These are phyloP conservation scores for Dynastes tityus DNA, from an alignment of 2,888 invertebrate species.

Conservation along the genomic window DNA sequence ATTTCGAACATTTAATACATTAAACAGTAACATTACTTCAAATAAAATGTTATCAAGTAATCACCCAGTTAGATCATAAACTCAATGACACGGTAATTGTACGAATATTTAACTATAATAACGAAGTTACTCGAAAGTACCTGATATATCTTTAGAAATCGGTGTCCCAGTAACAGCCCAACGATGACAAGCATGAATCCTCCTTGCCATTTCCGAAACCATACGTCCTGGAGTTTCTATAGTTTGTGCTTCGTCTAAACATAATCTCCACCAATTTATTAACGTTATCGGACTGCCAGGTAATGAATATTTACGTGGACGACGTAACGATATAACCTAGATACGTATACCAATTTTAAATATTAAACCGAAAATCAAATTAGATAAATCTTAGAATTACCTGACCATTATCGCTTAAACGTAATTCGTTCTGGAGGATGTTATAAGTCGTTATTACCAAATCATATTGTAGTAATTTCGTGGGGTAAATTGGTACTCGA, in stretches of 20 bases:
- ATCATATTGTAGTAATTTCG: slow-evolving; percentile 77
- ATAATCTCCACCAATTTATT: slow-evolving; percentile 84
- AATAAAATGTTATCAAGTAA: too few species aligned
- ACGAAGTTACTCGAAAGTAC: slow-evolving; percentile 53
- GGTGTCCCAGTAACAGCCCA: slow-evolving; percentile 85
- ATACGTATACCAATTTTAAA: background rate
- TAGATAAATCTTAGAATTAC: slow-evolving; percentile 52
- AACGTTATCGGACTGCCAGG: slow-evolving; percentile 79
- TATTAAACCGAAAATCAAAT: background rate
- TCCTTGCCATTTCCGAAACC: slow-evolving; percentile 77
- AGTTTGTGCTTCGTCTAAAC: slow-evolving; percentile 88
- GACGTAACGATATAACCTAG: slow-evolving; percentile 68
- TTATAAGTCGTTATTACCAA: slow-evolving; percentile 83
- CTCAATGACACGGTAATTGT: too few species aligned
- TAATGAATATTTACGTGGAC: slow-evolving; percentile 77
- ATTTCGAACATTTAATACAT: too few species aligned
- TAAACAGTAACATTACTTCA: too few species aligned
- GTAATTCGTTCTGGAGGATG: slow-evolving; percentile 76
- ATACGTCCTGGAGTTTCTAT: slow-evolving; percentile 76
- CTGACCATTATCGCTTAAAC: slow-evolving; percentile 73
- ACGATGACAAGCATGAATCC: slow-evolving; percentile 75
- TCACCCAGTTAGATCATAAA: too few species aligned
- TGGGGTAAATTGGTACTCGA: slow-evolving; percentile 76
- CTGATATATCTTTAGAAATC: slow-evolving; percentile 68
- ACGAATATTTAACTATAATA: background rate